These are phyloP conservation scores for Cydia splendana DNA, from an alignment of 1,140 invertebrate genomes.

Conservation along the genomic window DNA sequence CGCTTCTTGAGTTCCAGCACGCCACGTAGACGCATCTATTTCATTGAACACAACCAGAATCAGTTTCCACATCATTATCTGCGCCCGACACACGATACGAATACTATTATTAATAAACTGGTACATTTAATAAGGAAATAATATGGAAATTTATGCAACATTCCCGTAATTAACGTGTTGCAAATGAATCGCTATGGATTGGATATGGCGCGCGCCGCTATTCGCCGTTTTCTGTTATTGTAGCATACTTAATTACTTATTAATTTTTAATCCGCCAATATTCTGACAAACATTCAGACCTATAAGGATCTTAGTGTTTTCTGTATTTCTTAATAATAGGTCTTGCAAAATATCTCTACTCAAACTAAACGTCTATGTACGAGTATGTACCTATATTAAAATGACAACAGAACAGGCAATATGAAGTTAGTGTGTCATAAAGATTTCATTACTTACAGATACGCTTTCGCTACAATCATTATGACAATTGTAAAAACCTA, in stretches of 20 bases:
- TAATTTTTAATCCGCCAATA: too few relatives aligned
- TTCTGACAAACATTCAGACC: too few relatives aligned
- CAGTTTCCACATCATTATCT: constrained; percentile 67
- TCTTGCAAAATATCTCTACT: neutral
- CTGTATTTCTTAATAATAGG: too few relatives aligned
- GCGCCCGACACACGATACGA: constrained; percentile 11
- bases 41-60: constrained; percentile 47
- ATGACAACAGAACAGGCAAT: neutral
- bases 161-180: neutral
- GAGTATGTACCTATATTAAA: neutral
- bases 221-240: too few relatives aligned
- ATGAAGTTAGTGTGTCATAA: neutral
- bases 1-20: neutral
- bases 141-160: constrained; percentile 1
- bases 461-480: neutral
- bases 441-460: neutral
- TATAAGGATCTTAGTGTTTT: too few relatives aligned
- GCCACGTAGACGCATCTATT: constrained; percentile 44
- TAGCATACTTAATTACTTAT: too few relatives aligned
- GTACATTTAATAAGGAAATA: constrained; percentile 1
- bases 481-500: neutral
- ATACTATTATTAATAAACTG: constrained; percentile 17
- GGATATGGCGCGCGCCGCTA: too few relatives aligned
- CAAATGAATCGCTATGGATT: neutral
- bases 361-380: neutral